Base-by-base conservation (phyloP, 2,113 vertebrate species). In the Macrotus californicus region DNA sequence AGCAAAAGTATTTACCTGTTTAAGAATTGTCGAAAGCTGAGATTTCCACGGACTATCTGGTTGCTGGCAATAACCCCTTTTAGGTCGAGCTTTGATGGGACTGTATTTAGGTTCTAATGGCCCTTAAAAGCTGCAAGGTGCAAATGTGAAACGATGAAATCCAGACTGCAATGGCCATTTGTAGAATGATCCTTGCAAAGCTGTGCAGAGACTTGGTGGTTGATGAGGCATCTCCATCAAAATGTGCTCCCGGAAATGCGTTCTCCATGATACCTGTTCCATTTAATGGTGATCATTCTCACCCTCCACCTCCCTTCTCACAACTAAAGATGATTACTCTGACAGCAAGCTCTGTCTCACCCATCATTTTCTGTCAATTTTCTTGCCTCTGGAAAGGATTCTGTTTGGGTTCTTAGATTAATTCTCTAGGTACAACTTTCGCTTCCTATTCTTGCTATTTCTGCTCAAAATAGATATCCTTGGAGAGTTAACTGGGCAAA, bases 101-200 rank as follows among this genome's bases (percentile, higher is more conserved):
- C 96, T 96, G 97, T 9, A 10, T 96, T 98, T 98, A 98, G 96
- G 97, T 97, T 94, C 97, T 98, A 98, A 98, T 97, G 97, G 96
- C 97, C 97, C 97, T 98, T 98, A 97, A 98, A 98, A 97, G 89
- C 97, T 98, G 87, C 93, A 97, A 98, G 98, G 98, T 98, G 97
- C 97, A 98, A 98, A 98, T 97, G 97, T 98, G 97, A 98, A 98
- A 96, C 41, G 77, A 94, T 98, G 87, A 96, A 98, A 98, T 97
- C 96, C 97, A 93, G 87, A 92, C 66, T 10, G 89, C 95, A 96
- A 97, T 96, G 98, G 97, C 97, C 98, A 98, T 98, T 98, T 98
- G 95, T 98, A 94, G 98, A 98, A 98, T 93, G 94, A 98, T 97
- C 96, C 96, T 92, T 92, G 94, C 95, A 96, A 96, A 97, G 96